Evolutionary conservation across 2,888 invertebrate species (phyloP).

Genomic region (Diadegma fenestrale): DNA sequence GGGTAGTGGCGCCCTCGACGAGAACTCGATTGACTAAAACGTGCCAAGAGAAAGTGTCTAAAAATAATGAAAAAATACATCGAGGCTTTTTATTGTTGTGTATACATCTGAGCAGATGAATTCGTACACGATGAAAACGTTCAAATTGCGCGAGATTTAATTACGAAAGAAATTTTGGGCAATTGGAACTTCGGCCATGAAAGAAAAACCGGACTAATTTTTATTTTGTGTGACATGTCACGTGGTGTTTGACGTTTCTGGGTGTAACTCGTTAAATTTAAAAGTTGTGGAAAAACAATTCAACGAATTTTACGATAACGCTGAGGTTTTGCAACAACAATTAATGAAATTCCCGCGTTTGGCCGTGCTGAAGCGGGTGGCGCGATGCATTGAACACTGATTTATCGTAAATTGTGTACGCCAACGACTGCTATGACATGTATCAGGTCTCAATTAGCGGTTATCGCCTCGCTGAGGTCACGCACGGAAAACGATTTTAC

Average conservation of each 20-base stretch:
- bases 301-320: background rate
- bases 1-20: conserved; percentile 13
- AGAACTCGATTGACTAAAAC: background rate
- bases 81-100: conserved; percentile 8
- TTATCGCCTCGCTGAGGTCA: conserved; percentile 83
- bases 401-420: conserved; percentile 58
- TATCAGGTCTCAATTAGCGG: conserved; percentile 84
- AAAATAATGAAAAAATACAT: conserved; percentile 5
- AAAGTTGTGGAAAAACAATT: background rate
- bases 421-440: conserved; percentile 79
- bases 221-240: background rate
- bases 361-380: conserved; percentile 20
- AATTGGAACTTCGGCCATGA: background rate
- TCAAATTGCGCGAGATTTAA: conserved; percentile 17
- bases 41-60: background rate
- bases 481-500: conserved; percentile 84
- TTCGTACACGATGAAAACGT: conserved; percentile 8
- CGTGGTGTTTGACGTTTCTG: background rate
- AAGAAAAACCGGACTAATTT: background rate
- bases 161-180: background rate
- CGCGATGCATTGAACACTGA: conserved; percentile 67
- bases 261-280: background rate
- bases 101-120: conserved; percentile 21
- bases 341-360: conserved; percentile 55
- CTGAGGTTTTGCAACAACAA: background rate